These are phyloP conservation scores for Drosophila nigrodunni DNA, from an alignment of 1,140 invertebrate species.

Conservation along the genomic window DNA sequence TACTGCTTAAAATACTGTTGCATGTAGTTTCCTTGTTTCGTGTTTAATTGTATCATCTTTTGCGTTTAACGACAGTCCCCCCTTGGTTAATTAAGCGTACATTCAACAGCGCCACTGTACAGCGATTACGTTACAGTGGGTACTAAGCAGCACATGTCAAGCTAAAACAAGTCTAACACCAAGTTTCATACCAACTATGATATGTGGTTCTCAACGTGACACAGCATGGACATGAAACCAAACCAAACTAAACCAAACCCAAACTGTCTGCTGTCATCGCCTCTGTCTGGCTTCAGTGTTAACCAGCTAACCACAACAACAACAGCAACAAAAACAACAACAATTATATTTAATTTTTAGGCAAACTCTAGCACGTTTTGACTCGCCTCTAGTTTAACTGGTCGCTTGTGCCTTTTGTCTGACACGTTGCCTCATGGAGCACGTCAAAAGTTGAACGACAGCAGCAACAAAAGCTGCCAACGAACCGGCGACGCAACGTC, in stretches of 20 bases:
- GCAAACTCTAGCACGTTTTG: constrained; percentile 65
- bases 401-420: constrained; percentile 61
- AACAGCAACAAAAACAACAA: constrained; percentile 53
- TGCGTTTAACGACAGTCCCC: background rate
- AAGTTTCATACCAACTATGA: constrained; percentile 26
- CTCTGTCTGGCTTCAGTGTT: constrained; percentile 44
- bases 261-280: constrained; percentile 47
- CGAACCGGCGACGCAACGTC: constrained; percentile 57
- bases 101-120: constrained; percentile 3
- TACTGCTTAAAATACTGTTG: too few species aligned
- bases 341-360: constrained; percentile 79
- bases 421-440: constrained; percentile 63
- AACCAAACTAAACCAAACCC: constrained; percentile 22
- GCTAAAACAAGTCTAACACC: constrained; percentile 28
- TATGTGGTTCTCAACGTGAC: constrained; percentile 48
- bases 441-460: constrained; percentile 79
- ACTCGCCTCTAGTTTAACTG: constrained; percentile 37
- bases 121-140: background rate
- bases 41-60: background rate
- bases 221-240: constrained; percentile 32
- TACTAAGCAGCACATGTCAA: constrained; percentile 25
- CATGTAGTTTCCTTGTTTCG: background rate
- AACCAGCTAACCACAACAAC: constrained; percentile 52
- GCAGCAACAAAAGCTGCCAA: constrained; percentile 59
- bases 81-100: background rate